These are phyloP conservation scores for Drosophila tsacasi DNA, from an alignment of 1,140 invertebrate genomes.

Conservation along the genomic window DNA sequence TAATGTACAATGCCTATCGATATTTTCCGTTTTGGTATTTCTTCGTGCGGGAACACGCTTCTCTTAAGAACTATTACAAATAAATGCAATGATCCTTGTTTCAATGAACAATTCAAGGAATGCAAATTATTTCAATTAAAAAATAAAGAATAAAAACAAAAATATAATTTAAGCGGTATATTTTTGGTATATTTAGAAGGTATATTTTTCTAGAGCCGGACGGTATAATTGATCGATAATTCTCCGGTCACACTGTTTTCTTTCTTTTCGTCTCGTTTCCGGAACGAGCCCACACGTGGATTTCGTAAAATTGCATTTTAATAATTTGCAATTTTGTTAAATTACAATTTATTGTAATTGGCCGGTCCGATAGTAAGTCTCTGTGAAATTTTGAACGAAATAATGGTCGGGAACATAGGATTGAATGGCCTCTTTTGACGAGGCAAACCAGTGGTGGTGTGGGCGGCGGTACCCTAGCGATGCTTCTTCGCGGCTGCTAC, in stretches of 20 bases:
- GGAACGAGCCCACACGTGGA: slow-evolving; percentile 23
- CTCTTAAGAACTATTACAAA: background rate
- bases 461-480: background rate
- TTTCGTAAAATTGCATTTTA: slow-evolving; percentile 20
- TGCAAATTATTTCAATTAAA: background rate
- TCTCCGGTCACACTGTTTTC: slow-evolving; percentile 1
- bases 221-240: background rate
- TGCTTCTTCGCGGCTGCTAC: slow-evolving; percentile 2
- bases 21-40: background rate
- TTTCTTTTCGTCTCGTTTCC: slow-evolving; percentile 19
- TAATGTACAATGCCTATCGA: background rate
- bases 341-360: slow-evolving; percentile 25
- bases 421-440: background rate
- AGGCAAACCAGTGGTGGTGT: background rate
- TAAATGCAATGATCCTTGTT: background rate
- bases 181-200: background rate
- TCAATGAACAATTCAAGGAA: background rate
- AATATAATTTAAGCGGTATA: background rate
- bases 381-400: background rate
- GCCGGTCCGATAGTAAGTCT: slow-evolving; percentile 19
- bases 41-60: background rate
- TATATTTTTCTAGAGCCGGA: background rate
- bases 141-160: background rate
- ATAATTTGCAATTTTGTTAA: slow-evolving; percentile 18
- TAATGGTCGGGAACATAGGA: background rate